phyloP scores from a whole-genome alignment of 2,888 invertebrate genomes.

The Hypena proboscidalis region DNA sequence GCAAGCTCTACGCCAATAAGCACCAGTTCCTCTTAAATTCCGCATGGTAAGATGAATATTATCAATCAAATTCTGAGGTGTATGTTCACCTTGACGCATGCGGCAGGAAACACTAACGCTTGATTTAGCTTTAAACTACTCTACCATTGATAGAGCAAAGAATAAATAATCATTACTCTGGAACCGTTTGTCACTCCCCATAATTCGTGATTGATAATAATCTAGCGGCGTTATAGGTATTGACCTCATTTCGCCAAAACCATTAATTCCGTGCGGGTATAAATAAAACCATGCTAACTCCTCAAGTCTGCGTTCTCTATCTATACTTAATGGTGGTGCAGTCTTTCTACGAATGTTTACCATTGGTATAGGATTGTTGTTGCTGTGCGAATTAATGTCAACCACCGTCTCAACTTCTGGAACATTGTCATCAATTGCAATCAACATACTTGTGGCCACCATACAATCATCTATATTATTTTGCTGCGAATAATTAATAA shows the following conservation, averaged over 20 bases:
- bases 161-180: neutral
- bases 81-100: slow-evolving; percentile 37
- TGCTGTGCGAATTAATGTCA: too few species aligned
- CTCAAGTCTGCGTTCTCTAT: too few species aligned
- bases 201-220: neutral
- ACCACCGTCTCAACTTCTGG: too few species aligned
- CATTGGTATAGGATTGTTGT: too few species aligned
- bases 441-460: too few species aligned
- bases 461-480: too few species aligned
- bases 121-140: slow-evolving; percentile 40
- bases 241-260: neutral
- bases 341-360: too few species aligned
- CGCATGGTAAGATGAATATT: slow-evolving; percentile 50
- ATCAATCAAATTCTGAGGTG: slow-evolving; percentile 34
- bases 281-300: too few species aligned
- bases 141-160: slow-evolving; percentile 42
- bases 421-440: too few species aligned
- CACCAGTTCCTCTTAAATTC: slow-evolving; percentile 47
- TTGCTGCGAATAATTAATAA: too few species aligned
- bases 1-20: slow-evolving; percentile 46
- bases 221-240: neutral
- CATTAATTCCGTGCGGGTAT: too few species aligned
- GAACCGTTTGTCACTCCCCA: neutral
- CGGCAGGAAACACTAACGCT: slow-evolving; percentile 46
- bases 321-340: too few species aligned